Percentiles rank a stretch among this genome's conserved stretches.
Conservation (phyloP, 2,888 invertebrate species). For the Tinea semifulvella region DNA sequence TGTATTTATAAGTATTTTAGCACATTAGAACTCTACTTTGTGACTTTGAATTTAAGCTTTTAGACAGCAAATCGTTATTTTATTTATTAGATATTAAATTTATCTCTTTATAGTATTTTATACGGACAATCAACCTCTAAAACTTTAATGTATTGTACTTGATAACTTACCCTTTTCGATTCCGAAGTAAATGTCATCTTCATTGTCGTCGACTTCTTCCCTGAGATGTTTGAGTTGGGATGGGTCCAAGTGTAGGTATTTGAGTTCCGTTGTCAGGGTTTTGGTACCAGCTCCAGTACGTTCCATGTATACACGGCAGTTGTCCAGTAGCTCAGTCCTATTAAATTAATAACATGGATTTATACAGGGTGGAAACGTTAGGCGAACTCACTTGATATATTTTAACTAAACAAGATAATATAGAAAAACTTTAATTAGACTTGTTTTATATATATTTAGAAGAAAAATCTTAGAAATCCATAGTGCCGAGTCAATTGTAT, state of each 20-base stretch:
- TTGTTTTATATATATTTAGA: no score
- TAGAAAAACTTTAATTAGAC: no score
- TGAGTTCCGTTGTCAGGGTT: constrained; percentile 75
- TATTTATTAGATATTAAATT: no score
- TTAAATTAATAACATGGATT: no score
- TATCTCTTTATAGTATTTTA: no score
- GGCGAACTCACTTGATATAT: no score
- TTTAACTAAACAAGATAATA: no score
- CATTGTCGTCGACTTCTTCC: constrained; percentile 55
- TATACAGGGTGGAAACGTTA: no score
- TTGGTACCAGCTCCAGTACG: constrained; percentile 64
- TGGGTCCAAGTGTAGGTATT: constrained; percentile 78
- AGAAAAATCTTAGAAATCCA: no score
- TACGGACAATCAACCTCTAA: no score
- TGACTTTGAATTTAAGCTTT: neutral
- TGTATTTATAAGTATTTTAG: neutral
- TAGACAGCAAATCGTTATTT: neutral
- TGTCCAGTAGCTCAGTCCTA: constrained; percentile 43
- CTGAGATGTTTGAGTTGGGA: constrained; percentile 73
- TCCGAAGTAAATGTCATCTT: constrained; percentile 64
- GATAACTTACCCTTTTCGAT: constrained; percentile 75
- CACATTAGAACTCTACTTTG: neutral
- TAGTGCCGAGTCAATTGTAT: no score
- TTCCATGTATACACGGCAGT: constrained; percentile 49
- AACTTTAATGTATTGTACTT: no score